Evolutionary conservation across 2,113 vertebrate species (phyloP).

Genomic region (Synchiropus splendidus): DNA sequence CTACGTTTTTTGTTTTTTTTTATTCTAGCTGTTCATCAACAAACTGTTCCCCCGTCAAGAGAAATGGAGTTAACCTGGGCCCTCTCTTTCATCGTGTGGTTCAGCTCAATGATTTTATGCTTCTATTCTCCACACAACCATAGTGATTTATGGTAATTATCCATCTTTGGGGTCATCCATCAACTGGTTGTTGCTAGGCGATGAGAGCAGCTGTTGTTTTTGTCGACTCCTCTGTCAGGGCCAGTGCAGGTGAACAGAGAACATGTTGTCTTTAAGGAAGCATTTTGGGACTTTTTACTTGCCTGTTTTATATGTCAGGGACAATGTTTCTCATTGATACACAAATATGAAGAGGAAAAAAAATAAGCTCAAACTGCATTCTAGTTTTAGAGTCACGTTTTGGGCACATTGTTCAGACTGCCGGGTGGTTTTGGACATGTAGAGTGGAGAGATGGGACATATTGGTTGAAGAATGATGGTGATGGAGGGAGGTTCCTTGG

Average conservation of each 20-base stretch:
- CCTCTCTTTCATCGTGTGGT: conserved; percentile 17
- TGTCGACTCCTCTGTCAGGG: conserved; percentile 59
- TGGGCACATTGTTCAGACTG: no score
- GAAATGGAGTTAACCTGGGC: conserved; percentile 26
- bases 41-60: conserved; percentile 9
- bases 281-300: no score
- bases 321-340: no score
- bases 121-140: conserved; percentile 61
- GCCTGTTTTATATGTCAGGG: no score
- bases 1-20: conserved; percentile 4
- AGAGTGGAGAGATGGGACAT: no score
- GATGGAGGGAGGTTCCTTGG: no score
- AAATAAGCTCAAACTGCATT: no score
- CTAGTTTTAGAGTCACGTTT: no score
- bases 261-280: conserved; percentile 36
- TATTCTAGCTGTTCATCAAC: conserved; percentile 1
- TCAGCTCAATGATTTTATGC: conserved; percentile 48
- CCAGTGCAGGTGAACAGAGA: conserved; percentile 64
- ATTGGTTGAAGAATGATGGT: no score
- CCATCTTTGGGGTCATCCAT: conserved; percentile 77
- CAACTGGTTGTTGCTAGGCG: conserved; percentile 76
- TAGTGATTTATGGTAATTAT: conserved; percentile 79
- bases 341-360: no score
- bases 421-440: no score
- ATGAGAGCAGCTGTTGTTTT: conserved; percentile 75